Base-by-base conservation (phyloP, 2,888 invertebrate species). In the Slavum lentiscoides region DNA sequence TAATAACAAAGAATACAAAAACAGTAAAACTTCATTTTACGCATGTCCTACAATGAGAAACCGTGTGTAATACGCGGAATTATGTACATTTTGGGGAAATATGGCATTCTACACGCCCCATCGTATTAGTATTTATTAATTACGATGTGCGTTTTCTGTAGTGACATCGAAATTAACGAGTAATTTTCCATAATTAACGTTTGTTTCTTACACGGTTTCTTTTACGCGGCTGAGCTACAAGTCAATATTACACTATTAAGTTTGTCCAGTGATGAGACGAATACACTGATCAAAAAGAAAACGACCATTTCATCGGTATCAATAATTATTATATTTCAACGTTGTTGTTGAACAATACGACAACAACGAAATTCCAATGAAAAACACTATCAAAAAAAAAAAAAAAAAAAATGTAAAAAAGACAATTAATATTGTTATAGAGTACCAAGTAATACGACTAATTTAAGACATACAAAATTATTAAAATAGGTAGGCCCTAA, bases 401-500 rank as follows among this genome's bases (percentile, higher is more conserved):
- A 30, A 30, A 30, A 30, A 30, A 30, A 30, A 66, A 75, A 67
- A 53, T 66, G 55, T 66, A 75, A 75, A 75, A 75, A 67, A 43
- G 67, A 75, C 43, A 75, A 13, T 49, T 49, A 75, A 75, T 75
- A 62, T n/a, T 69, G 11, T 30, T 70, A 70, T 70, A 62, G 53
- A 70, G 53, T 69, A 62, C 9, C 23, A 64, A 62, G 64, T 80
- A 80, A 80, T 11, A 49, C 55, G 30, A 80, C 69, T 77, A 69
- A 76, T 43, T 68, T 53, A 69, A 17, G 61, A 30, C 69, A n/a
- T 69, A 77, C 37, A 77, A 70, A 77, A 69, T 61, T 37, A 69
- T 70, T 53, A 77, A 68, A 62, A 77, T 80, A 80, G 77, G 77
- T 80, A 80, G 77, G 77, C n/a, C 70, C 77, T 80, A 64, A 75